Evolutionary conservation across 2,888 invertebrate species (phyloP), one percentile per base, ranked within the genome.

Genomic region (Artemia sinica): DNA sequence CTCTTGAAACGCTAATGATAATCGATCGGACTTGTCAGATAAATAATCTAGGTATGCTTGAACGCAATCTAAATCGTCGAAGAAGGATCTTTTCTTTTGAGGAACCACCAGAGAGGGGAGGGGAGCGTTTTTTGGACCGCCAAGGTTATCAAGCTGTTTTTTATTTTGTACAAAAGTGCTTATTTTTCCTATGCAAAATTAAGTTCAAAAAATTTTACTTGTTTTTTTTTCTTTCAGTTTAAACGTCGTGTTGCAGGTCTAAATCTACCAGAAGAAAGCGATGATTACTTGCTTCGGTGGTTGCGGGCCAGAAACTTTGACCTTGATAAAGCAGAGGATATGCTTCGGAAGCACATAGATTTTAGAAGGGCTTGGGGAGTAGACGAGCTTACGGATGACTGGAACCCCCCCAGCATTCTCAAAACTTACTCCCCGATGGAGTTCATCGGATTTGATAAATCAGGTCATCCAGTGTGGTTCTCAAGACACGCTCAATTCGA

Each of bases 391-490:
- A 58, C 63, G 63, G 63, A 58, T 10, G 63, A 58, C 63, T 58
- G 63, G 63, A n/a, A 58, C 9, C 63, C 63, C 8, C 63, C 63
- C 8, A n/a, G 14, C 12, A 28, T 58, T 8, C 63, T 58, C 14
- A n/a, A 58, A 28, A 58, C 28, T n/a, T 58, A 58, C 63, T 58
- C 9, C 12, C 11, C 28, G 10, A 58, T 58, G 63, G 63, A 28
- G 14, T 58, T n/a, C 63, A n/a, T 58, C 63, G 63, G 63, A 18
- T 58, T 58, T 58, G 63, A 58, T 28, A 18, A 58, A n/a, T n/a
- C n/a, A 28, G 63, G 63, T 28, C n/a, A 28, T 18, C 63, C 63
- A 28, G 63, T 58, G 14, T 58, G 63, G 63, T 58, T 58, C 3
- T n/a, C 14, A 58, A n/a, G 63, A 8, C 63, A 58, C 63, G 63